Conservation (phyloP, 2,113 vertebrate genomes). For the Hippocampus abdominalis region DNA sequence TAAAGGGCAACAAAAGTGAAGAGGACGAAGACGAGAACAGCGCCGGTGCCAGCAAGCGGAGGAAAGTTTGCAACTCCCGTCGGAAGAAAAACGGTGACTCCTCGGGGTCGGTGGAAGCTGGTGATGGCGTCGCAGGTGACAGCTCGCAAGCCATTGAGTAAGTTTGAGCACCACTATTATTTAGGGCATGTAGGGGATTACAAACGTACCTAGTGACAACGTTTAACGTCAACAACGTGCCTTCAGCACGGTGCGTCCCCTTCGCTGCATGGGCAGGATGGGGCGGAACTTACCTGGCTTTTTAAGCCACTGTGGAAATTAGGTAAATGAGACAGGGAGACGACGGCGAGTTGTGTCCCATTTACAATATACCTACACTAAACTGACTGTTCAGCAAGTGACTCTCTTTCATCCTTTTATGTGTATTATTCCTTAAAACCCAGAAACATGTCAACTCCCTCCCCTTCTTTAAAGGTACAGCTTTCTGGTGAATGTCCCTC, state of each 20-base stretch:
- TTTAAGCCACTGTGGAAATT: too few species aligned
- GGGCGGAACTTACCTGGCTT: slow-evolving; percentile 50
- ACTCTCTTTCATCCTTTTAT: too few species aligned
- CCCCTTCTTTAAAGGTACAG: too few species aligned
- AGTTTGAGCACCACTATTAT: slow-evolving; percentile 26
- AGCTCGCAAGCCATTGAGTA: slow-evolving; percentile 56
- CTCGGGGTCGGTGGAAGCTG: slow-evolving; percentile 38
- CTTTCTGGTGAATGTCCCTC: too few species aligned
- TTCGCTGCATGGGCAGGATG: slow-evolving; percentile 46
- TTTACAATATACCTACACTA: too few species aligned
- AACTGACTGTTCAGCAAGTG: too few species aligned
- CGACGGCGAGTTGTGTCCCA: too few species aligned
- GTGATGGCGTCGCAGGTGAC: slow-evolving; percentile 49
- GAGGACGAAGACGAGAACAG: slow-evolving; percentile 56
- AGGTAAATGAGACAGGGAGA: too few species aligned
- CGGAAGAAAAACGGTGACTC: slow-evolving; percentile 60
- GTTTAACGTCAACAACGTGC: slow-evolving; percentile 43
- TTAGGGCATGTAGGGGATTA: background rate
- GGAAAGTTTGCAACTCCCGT: slow-evolving; percentile 68
- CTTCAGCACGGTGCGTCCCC: slow-evolving; percentile 50
- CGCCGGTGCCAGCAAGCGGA: slow-evolving; percentile 52
- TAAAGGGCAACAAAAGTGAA: slow-evolving; percentile 64
- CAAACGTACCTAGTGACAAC: background rate
- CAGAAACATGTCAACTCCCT: too few species aligned
- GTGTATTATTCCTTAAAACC: too few species aligned